These are phyloP conservation scores for Martes martes DNA, from an alignment of 2,113 vertebrate species.

Conservation along the genomic window DNA sequence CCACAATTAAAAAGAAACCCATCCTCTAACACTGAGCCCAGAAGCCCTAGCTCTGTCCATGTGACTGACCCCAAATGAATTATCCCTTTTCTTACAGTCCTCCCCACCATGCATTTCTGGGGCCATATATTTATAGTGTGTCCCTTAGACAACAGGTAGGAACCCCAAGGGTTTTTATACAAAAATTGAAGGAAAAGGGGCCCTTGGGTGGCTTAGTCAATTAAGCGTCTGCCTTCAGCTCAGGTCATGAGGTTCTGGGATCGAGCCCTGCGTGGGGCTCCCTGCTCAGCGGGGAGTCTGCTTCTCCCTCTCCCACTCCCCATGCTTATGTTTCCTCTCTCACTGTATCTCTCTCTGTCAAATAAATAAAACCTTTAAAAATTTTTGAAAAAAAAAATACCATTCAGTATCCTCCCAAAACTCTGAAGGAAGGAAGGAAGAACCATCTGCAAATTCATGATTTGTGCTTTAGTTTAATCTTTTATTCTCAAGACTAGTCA, in stretches of 20 bases:
- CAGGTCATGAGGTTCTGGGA: too few species aligned
- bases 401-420: background rate
- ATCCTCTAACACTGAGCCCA: background rate
- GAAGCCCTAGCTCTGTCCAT: background rate
- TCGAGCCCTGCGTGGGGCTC: too few species aligned
- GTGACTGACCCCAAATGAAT: background rate
- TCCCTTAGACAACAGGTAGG: background rate
- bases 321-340: too few species aligned
- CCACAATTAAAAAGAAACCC: background rate
- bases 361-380: too few species aligned
- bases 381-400: background rate
- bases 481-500: slow-evolving; percentile 49
- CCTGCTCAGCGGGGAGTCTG: too few species aligned
- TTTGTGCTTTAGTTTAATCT: slow-evolving; percentile 34
- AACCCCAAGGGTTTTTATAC: background rate
- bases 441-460: slow-evolving; percentile 1
- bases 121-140: too few species aligned
- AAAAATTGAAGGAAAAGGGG: background rate
- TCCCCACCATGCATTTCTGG: accelerated
- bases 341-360: too few species aligned
- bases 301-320: too few species aligned
- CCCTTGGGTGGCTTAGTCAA: too few species aligned
- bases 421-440: background rate
- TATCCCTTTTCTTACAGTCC: background rate
- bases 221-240: too few species aligned